phyloP scores from a whole-genome alignment of 2,888 invertebrate species.

The Acleris emargana region DNA sequence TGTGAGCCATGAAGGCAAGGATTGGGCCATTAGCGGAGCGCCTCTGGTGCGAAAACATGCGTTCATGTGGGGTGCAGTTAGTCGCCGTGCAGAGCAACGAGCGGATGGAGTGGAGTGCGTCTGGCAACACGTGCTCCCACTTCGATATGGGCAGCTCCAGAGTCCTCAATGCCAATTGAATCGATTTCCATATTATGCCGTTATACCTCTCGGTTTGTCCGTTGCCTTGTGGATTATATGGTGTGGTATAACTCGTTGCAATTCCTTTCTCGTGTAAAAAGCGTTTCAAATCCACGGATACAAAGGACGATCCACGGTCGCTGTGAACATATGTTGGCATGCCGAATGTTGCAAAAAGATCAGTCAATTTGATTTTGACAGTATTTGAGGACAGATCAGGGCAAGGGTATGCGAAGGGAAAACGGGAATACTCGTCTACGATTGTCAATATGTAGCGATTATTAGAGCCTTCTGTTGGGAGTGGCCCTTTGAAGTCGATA shows the following conservation, averaged over 20 bases:
- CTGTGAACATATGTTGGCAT: slow-evolving; percentile 7
- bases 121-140: neutral
- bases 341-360: too few relatives aligned
- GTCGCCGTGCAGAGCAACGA: slow-evolving; percentile 16
- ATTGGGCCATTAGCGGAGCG: slow-evolving; percentile 4
- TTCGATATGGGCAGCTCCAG: slow-evolving; percentile 1
- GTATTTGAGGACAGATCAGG: slow-evolving; percentile 22
- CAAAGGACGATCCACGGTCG: slow-evolving; percentile 31
- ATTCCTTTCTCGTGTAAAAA: slow-evolving; percentile 9
- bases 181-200: slow-evolving; percentile 9
- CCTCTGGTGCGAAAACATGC: slow-evolving; percentile 11
- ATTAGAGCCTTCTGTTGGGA: slow-evolving; percentile 31
- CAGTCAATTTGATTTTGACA: slow-evolving; percentile 25
- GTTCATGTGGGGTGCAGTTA: slow-evolving; percentile 14
- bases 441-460: too few relatives aligned
- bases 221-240: slow-evolving; percentile 36
- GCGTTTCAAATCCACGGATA: slow-evolving; percentile 21
- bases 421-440: too few relatives aligned
- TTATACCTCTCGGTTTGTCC: slow-evolving; percentile 27
- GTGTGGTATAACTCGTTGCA: slow-evolving; percentile 29
- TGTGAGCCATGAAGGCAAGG: slow-evolving; percentile 5
- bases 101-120: slow-evolving; percentile 6
- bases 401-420: slow-evolving; percentile 36
- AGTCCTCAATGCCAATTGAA: neutral
- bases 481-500: slow-evolving; percentile 33